A percentile compares a stretch with the other conserved stretches of the same genome.
These are phyloP conservation scores for Eupelmus urozonus DNA, from an alignment of 2,888 invertebrate genomes.

Conservation along the genomic window DNA sequence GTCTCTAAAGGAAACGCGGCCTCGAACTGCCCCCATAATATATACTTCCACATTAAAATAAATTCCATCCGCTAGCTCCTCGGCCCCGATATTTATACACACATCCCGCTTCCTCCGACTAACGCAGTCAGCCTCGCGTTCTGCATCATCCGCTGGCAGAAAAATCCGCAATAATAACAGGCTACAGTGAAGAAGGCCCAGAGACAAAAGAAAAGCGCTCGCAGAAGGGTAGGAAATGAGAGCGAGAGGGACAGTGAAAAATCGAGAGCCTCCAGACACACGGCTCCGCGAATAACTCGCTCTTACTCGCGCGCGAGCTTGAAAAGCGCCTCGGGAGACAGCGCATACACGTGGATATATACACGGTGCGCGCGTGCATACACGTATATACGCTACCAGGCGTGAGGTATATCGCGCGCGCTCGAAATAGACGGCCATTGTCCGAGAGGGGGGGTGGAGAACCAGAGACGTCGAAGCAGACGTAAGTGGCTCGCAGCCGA, in stretches of 20 bases:
- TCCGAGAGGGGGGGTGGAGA: conserved; percentile 28
- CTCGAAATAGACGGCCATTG: conserved; percentile 54
- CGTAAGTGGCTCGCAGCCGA: conserved; percentile 48
- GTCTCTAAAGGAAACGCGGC: too few species aligned
- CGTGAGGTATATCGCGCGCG: conserved; percentile 39
- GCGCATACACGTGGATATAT: background rate
- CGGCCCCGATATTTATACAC: too few species aligned
- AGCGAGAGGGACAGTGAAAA: conserved; percentile 21
- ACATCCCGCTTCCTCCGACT: too few species aligned
- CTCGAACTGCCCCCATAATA: background rate
- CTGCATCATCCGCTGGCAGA: too few species aligned
- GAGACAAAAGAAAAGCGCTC: background rate
- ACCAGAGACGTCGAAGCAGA: conserved; percentile 37
- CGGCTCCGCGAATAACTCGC: too few species aligned
- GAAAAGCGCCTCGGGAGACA: conserved; percentile 49
- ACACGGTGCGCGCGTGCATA: background rate
- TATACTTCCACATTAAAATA: conserved; percentile 30
- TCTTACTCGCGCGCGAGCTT: background rate
- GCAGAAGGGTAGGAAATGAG: conserved; percentile 35
- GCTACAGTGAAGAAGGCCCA: conserved; percentile 9
- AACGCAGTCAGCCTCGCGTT: too few species aligned
- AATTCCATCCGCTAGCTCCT: too few species aligned
- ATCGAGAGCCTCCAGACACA: background rate
- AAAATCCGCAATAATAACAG: conserved; percentile 52
- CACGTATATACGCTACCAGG: conserved; percentile 25